phyloP scores from a whole-genome alignment of 2,113 vertebrate species.

The Procavia capensis region DNA sequence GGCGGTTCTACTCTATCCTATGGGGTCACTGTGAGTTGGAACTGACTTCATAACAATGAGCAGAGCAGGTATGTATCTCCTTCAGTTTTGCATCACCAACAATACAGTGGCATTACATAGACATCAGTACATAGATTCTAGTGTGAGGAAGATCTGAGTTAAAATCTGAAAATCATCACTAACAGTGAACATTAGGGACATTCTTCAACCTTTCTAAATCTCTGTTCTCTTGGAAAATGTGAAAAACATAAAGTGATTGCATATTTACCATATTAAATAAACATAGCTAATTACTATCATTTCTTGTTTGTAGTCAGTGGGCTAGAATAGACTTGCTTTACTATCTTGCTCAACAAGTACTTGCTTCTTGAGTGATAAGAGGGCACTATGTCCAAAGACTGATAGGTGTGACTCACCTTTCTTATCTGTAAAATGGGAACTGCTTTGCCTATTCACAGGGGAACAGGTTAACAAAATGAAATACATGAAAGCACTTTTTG shows the following conservation, averaged over 20 bases:
- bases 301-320: not conserved
- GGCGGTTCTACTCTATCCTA: no score
- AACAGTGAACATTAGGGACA: not conserved
- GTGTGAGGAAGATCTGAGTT: slow-evolving; percentile 23
- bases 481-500: not conserved
- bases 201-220: slow-evolving; percentile 18
- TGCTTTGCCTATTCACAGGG: not conserved
- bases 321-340: not conserved
- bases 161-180: not conserved
- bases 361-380: not conserved
- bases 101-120: not conserved
- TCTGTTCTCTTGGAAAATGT: slow-evolving; percentile 8
- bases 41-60: not conserved
- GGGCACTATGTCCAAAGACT: not conserved
- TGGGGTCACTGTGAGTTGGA: no score
- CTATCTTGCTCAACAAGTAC: not conserved
- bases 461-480: not conserved
- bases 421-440: not conserved
- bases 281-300: not conserved
- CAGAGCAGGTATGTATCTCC: not conserved
- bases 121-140: not conserved
- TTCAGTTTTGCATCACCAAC: not conserved
- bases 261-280: not conserved
- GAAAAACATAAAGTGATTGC: not conserved
- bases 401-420: not conserved